Base-by-base conservation (phyloP, 2,888 invertebrate genomes). In the Taphrorychus bicolor region DNA sequence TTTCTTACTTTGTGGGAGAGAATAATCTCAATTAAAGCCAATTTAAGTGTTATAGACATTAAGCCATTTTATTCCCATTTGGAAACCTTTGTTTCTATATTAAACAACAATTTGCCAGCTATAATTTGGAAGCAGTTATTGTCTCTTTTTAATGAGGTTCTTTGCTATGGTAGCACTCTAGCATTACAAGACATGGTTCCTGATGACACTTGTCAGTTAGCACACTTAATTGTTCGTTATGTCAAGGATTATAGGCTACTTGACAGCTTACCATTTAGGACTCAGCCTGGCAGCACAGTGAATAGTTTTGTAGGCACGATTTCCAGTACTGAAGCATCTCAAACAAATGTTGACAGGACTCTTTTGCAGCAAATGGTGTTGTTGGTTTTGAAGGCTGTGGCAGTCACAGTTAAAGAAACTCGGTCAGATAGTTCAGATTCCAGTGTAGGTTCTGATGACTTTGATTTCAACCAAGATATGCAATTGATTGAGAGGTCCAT, bases 91-190 rank as follows among this genome's bases (percentile, higher is more conserved):
- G 91, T 93, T 11, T 87, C 90, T 67, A 83, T 91, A 68, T 84
- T 85, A 68, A 81, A 89, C 49, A 90, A 87, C 79, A 85, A 88
- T 73, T 83, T 95, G n/a, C 91, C 94, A 0, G 89, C 92, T 70
- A 87, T 93, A 53, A 89, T 95, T 73, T 95, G 95, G 88, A 90
- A 92, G 75, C 93, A 94, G 82, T 85, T 95, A 76, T 82, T 95
- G 69, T 92, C 92, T 74, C 84, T 95, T 24, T 94, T 95, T 75
- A 95, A 95, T 81, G 95, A 95, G 83, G 94, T 95, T 5, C 82
- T 95, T 58, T 95, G 95, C 81, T 95, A 95, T 80, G 95, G 95
- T 2, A 95, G 94, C 72, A 95, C 95, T 24, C 83, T 95, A 74
- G 94, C 95, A 0, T 83, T 95, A 72, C 95, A 95, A 82, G 94